Percentiles rank a stretch among this genome's conserved stretches.
phyloP scores from a whole-genome alignment of 1,140 invertebrate species.

The Ips nitidus region DNA sequence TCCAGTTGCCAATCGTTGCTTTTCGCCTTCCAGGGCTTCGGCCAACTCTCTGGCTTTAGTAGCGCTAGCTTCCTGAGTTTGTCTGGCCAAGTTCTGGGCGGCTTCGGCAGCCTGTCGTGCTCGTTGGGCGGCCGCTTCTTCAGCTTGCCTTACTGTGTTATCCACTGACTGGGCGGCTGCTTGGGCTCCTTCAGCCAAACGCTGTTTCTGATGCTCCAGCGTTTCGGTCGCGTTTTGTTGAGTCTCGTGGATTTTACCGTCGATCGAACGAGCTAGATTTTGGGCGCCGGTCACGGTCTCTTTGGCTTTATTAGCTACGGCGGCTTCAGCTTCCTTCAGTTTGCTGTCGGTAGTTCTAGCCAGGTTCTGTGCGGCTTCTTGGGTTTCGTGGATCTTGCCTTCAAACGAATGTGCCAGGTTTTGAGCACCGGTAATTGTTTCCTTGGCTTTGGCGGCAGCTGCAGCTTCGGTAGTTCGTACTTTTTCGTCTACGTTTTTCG shows the following conservation, averaged over 20 bases:
- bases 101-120: constrained; percentile 19
- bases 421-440: constrained; percentile 12
- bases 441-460: constrained; percentile 12
- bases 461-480: constrained; percentile 22
- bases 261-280: constrained; percentile 22
- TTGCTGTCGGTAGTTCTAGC: constrained; percentile 35
- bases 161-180: constrained; percentile 31
- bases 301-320: constrained; percentile 21
- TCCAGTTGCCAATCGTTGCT: constrained; percentile 21
- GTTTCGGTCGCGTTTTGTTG: constrained; percentile 24
- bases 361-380: constrained; percentile 16
- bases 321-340: constrained; percentile 28
- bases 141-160: constrained; percentile 33
- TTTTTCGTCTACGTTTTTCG: constrained; percentile 33
- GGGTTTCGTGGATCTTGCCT: constrained; percentile 19
- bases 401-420: constrained; percentile 26
- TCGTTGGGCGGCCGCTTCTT: constrained; percentile 23
- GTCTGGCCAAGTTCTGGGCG: constrained; percentile 26
- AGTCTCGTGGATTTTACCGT: constrained; percentile 32
- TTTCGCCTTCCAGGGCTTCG: constrained; percentile 27
- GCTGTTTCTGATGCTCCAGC: constrained; percentile 9
- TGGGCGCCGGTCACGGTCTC: constrained; percentile 29
- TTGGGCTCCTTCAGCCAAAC: constrained; percentile 19
- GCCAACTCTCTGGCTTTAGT: constrained; percentile 35
- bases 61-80: constrained; percentile 30